phyloP scores from a whole-genome alignment of 2,797 vertebrate genomes.

The Phyllotis vaccarum region DNA sequence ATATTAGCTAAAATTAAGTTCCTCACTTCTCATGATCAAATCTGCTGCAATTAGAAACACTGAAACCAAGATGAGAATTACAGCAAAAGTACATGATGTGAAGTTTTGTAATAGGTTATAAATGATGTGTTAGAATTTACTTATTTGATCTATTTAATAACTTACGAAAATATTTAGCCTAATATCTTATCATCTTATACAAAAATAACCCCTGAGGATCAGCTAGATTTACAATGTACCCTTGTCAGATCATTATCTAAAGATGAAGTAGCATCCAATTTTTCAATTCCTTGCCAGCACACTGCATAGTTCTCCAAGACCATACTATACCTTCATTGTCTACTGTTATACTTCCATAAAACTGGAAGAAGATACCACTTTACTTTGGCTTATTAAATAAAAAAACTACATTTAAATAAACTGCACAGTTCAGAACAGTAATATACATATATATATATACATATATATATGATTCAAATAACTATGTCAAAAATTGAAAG shows the following conservation, averaged over 20 bases:
- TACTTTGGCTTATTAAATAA: neutral
- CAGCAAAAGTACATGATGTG: neutral
- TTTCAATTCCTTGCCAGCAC: neutral
- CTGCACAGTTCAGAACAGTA: neutral
- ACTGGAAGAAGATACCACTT: fast-evolving
- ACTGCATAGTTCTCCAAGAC: neutral
- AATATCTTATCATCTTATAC: neutral
- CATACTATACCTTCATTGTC: too few species aligned
- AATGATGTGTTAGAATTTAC: neutral
- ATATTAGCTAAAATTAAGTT: neutral
- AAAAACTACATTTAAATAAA: neutral
- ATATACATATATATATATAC: neutral
- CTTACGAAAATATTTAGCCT: neutral
- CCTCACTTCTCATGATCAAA: neutral
- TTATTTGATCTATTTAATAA: neutral
- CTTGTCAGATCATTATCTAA: fast-evolving
- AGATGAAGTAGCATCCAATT: neutral
- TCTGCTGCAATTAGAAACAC: neutral
- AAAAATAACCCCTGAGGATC: neutral
- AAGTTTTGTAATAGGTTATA: neutral
- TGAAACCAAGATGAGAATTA: neutral
- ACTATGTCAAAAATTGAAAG: neutral
- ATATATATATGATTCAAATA: neutral
- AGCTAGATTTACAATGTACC: fast-evolving
- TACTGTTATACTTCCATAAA: neutral